Conservation (phyloP, 2,797 vertebrate genomes). For the Pseudopleuronectes americanus region DNA sequence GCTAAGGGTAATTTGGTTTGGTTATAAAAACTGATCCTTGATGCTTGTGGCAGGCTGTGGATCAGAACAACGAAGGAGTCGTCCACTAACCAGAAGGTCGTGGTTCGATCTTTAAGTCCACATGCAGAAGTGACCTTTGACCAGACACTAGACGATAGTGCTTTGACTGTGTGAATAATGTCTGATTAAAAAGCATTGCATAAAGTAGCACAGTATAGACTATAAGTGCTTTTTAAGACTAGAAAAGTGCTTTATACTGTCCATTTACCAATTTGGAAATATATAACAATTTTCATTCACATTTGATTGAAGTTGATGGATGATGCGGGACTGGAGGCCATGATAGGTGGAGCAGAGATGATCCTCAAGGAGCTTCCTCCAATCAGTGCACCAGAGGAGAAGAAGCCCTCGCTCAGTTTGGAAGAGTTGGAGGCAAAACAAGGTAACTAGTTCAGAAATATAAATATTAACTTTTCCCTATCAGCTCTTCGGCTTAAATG, state of each 20-base stretch:
- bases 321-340: slow-evolving; percentile 77
- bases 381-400: slow-evolving; percentile 85
- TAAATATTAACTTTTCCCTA: no score
- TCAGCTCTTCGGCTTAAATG: slow-evolving; percentile 19
- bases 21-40: not conserved
- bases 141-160: no score
- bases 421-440: slow-evolving; percentile 98
- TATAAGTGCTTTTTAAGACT: not conserved
- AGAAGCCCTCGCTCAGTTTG: slow-evolving; percentile 88
- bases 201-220: no score
- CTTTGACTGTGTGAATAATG: no score
- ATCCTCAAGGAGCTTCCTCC: slow-evolving; percentile 66
- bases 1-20: not conserved
- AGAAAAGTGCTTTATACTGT: not conserved
- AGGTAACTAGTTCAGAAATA: slow-evolving; percentile 78
- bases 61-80: no score
- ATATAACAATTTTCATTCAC: not conserved
- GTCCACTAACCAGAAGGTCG: no score
- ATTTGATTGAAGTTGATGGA: slow-evolving; percentile 75
- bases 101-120: no score
- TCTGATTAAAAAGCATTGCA: no score
- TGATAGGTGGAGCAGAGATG: slow-evolving; percentile 64
- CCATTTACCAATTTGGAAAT: not conserved
- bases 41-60: no score
- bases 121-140: no score